Conservation (phyloP, 2,113 vertebrate genomes). For the Cricetomys ansorgei region DNA sequence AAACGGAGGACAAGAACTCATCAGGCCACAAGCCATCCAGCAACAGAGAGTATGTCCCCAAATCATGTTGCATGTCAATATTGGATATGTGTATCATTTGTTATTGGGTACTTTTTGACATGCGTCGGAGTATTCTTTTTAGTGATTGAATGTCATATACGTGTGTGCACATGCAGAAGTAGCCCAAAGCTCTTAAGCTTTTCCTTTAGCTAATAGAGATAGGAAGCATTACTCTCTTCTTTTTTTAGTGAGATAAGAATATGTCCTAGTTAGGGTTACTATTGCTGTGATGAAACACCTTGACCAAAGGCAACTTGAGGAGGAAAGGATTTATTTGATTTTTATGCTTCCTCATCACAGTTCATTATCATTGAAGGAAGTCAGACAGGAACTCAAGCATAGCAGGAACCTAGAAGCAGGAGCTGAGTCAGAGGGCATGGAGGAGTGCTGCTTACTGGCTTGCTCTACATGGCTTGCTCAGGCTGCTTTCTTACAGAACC, state of each 20-base stretch:
- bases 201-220: not conserved
- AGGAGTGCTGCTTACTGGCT: not conserved
- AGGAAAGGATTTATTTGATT: not conserved
- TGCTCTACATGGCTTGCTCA: not conserved
- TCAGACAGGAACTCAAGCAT: not conserved
- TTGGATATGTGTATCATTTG: not conserved
- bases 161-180: not conserved
- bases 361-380: not conserved
- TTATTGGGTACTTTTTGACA: not conserved
- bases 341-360: not conserved
- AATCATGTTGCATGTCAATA: not conserved
- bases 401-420: not conserved
- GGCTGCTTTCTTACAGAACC: not conserved
- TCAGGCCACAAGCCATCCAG: conserved; percentile 93
- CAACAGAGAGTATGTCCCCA: conserved; percentile 94
- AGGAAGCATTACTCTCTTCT: not conserved
- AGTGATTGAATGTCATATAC: not conserved
- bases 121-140: conserved; percentile 32
- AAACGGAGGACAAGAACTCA: conserved; percentile 93
- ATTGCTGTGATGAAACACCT: not conserved
- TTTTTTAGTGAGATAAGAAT: not conserved
- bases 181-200: not conserved
- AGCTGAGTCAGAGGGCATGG: not conserved
- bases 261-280: not conserved
- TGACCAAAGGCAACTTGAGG: not conserved